phyloP scores from a whole-genome alignment of 1,140 invertebrate species.

The Macrotrachela quadricornifera region DNA sequence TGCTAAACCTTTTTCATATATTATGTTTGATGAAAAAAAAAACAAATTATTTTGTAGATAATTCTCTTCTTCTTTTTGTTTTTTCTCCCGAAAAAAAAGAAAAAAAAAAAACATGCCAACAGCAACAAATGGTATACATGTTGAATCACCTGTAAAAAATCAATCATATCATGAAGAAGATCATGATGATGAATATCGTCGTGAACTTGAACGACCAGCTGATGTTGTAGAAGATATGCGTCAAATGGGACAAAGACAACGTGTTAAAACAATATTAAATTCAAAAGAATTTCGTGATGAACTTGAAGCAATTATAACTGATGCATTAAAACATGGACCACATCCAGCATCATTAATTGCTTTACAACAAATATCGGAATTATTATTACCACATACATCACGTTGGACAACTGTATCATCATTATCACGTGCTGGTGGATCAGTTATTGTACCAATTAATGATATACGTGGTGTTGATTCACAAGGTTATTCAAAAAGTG shows the following conservation, averaged over 20 bases:
- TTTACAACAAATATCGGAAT: conserved; percentile 71
- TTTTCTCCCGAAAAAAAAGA: too few relatives aligned
- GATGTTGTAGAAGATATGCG: conserved; percentile 59
- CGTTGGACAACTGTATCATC: conserved; percentile 9
- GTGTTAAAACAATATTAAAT: conserved; percentile 85
- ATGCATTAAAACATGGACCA: conserved; percentile 24
- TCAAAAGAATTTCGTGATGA: conserved; percentile 84
- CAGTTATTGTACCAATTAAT: conserved; percentile 58
- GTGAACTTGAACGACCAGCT: conserved; percentile 33
- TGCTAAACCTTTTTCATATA: too few relatives aligned
- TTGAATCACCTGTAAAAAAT: too few relatives aligned
- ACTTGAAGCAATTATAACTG: conserved; percentile 78
- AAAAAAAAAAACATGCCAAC: too few relatives aligned
- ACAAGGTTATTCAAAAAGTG: conserved; percentile 62
- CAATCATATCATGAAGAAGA: too few relatives aligned
- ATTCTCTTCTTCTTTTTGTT: too few relatives aligned
- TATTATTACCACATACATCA: conserved; percentile 25
- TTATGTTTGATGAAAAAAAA: too few relatives aligned
- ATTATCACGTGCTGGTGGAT: neutral
- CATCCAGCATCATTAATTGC: conserved; percentile 52
- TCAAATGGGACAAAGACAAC: conserved; percentile 85
- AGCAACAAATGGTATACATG: too few relatives aligned
- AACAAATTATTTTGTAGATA: too few relatives aligned
- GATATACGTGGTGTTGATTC: conserved; percentile 84
- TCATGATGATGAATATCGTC: too few relatives aligned